Conservation (phyloP, 2,888 invertebrate species). For the Zeuzera pyrina region DNA sequence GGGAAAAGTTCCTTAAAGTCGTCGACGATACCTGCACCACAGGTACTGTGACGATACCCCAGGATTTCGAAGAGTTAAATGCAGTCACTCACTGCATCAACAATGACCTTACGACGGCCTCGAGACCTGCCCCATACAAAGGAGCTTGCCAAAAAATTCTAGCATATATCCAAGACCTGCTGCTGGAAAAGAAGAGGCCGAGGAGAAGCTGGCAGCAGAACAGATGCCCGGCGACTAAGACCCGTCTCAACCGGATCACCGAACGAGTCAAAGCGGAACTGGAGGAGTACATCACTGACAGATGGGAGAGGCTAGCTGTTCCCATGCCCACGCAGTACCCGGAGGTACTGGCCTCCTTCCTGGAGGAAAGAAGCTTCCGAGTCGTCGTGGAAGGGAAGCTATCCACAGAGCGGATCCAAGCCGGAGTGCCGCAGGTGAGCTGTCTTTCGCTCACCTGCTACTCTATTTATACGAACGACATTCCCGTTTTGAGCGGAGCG, state of each 20-base stretch:
- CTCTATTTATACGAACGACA: slow-evolving; percentile 17
- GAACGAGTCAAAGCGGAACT: neutral
- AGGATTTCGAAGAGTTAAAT: too few species aligned
- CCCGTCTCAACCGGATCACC: neutral
- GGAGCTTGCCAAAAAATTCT: too few species aligned
- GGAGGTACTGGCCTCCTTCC: slow-evolving; percentile 14
- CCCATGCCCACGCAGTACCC: slow-evolving; percentile 1
- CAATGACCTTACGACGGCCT: too few species aligned
- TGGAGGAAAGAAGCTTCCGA: slow-evolving; percentile 16
- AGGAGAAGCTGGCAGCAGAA: neutral
- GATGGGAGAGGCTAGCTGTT: slow-evolving; percentile 1
- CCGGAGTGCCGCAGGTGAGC: slow-evolving; percentile 22
- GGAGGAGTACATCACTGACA: neutral
- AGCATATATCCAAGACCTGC: too few species aligned
- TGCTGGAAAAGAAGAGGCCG: too few species aligned
- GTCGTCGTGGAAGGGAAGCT: slow-evolving; percentile 14
- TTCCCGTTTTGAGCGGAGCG: slow-evolving; percentile 8
- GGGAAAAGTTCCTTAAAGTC: too few species aligned
- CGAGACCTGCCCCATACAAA: neutral
- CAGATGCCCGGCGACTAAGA: neutral
- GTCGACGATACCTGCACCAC: too few species aligned
- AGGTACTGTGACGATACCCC: too few species aligned
- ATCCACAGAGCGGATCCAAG: slow-evolving; percentile 5
- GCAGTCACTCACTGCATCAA: too few species aligned
- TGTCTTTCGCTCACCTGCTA: slow-evolving; percentile 10